These are phyloP conservation scores for Sitophilus oryzae DNA, from an alignment of 1,140 invertebrate species.

Conservation along the genomic window DNA sequence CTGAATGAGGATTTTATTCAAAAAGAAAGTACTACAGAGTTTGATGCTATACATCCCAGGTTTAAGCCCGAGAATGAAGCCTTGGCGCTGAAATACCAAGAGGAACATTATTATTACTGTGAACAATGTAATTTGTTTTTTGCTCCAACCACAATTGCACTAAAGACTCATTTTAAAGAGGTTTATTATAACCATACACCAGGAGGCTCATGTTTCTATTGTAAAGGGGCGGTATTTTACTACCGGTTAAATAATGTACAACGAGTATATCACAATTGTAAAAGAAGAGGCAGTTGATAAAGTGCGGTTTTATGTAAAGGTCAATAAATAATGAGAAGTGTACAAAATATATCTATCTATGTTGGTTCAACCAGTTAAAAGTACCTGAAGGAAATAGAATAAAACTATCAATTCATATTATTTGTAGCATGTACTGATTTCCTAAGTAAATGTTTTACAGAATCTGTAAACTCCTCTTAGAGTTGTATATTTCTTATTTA, in stretches of 20 bases:
- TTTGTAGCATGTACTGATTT: too few species aligned
- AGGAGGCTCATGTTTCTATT: constrained; percentile 34
- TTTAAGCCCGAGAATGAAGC: constrained; percentile 29
- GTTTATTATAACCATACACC: constrained; percentile 27
- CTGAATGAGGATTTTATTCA: constrained; percentile 9
- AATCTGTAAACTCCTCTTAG: too few species aligned
- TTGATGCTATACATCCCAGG: constrained; percentile 35
- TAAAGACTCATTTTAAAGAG: constrained; percentile 34
- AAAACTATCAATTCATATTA: too few species aligned
- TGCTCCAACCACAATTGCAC: constrained; percentile 27
- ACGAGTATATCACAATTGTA: constrained; percentile 33
- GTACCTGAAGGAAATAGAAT: too few species aligned
- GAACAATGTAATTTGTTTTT: constrained; percentile 31
- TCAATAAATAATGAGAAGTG: too few species aligned
- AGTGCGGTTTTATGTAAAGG: too few species aligned
- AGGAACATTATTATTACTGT: constrained; percentile 31
- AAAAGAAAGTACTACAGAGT: constrained; percentile 25
- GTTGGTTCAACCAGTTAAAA: too few species aligned
- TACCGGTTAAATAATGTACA: constrained; percentile 27
- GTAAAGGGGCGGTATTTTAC: constrained; percentile 30
- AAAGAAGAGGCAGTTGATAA: too few species aligned
- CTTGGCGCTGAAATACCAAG: constrained; percentile 27
- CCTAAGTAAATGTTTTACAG: too few species aligned
- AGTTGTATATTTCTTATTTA: too few species aligned
- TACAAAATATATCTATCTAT: too few species aligned